phyloP scores from a whole-genome alignment of 2,888 invertebrate genomes.

The Steromphala cineraria region DNA sequence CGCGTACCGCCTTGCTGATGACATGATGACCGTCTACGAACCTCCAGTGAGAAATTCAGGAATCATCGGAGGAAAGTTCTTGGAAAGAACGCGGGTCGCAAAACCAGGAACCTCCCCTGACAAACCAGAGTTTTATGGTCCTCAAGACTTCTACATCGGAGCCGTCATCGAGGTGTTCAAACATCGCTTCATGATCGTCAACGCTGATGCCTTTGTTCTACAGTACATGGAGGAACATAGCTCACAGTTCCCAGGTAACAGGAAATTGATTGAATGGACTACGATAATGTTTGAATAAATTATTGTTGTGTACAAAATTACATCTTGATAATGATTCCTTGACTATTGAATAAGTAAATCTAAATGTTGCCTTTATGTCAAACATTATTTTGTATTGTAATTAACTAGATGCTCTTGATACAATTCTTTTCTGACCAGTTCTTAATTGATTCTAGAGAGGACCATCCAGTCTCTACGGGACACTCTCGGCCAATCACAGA shows the following conservation, averaged over 20 bases:
- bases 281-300: too few species aligned
- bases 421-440: too few species aligned
- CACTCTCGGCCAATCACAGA: constrained; percentile 47
- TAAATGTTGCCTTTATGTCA: too few species aligned
- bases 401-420: too few species aligned
- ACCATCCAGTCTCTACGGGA: constrained; percentile 58
- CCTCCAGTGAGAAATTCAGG: constrained; percentile 79
- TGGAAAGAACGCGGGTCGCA: constrained; percentile 81
- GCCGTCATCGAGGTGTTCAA: constrained; percentile 84
- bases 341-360: too few species aligned
- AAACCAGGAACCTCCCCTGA: constrained; percentile 82
- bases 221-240: constrained; percentile 79
- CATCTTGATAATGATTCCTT: too few species aligned
- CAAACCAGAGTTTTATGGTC: constrained; percentile 85
- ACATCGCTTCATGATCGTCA: constrained; percentile 86
- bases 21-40: constrained; percentile 85
- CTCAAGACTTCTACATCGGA: constrained; percentile 87
- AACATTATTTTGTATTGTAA: too few species aligned
- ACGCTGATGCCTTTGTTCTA: constrained; percentile 90
- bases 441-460: constrained; percentile 36
- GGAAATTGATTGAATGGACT: too few species aligned
- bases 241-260: constrained; percentile 73
- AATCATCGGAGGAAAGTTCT: constrained; percentile 85
- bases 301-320: too few species aligned
- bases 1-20: constrained; percentile 85